Percentiles rank a stretch among this genome's conserved stretches.
Evolutionary conservation across 2,888 invertebrate species (phyloP).

Genomic region (Dynastes tityus): DNA sequence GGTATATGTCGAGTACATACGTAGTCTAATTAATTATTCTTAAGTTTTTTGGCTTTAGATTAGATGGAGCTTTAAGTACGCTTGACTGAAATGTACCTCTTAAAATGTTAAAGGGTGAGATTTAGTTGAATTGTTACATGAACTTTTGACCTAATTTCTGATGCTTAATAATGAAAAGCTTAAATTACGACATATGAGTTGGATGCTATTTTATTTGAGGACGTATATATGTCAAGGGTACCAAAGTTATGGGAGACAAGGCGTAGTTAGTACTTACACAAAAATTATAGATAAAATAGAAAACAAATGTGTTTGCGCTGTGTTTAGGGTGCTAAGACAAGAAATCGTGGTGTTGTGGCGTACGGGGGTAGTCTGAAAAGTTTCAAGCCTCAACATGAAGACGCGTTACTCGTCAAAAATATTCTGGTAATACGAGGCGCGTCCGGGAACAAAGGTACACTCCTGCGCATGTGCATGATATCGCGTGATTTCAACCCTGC

Average conservation of each 20-base stretch:
- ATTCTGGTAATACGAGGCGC: too few relatives aligned
- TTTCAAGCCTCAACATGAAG: too few relatives aligned
- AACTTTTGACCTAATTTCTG: constrained; percentile 13
- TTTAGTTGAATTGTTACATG: not conserved
- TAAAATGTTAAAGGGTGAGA: not conserved
- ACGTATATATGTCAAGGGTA: not conserved
- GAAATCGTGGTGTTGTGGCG: too few relatives aligned
- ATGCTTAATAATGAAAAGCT: not conserved
- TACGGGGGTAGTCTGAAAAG: too few relatives aligned
- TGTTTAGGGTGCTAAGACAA: too few relatives aligned
- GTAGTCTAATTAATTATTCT: not conserved
- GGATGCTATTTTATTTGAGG: not conserved
- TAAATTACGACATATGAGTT: not conserved
- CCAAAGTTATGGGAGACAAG: not conserved
- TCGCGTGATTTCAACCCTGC: too few relatives aligned
- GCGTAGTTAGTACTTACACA: too few relatives aligned
- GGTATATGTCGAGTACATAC: not conserved
- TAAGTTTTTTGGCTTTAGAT: not conserved
- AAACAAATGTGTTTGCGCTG: too few relatives aligned
- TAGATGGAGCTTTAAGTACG: not conserved
- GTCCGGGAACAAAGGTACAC: too few relatives aligned
- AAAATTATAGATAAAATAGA: too few relatives aligned
- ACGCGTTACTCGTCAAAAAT: too few relatives aligned
- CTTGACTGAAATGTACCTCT: not conserved
- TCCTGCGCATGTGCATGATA: too few relatives aligned